Percentiles rank a stretch among this genome's conserved stretches.
These are phyloP conservation scores for Arizona elegans DNA, from an alignment of 2,113 vertebrate species.

Conservation along the genomic window DNA sequence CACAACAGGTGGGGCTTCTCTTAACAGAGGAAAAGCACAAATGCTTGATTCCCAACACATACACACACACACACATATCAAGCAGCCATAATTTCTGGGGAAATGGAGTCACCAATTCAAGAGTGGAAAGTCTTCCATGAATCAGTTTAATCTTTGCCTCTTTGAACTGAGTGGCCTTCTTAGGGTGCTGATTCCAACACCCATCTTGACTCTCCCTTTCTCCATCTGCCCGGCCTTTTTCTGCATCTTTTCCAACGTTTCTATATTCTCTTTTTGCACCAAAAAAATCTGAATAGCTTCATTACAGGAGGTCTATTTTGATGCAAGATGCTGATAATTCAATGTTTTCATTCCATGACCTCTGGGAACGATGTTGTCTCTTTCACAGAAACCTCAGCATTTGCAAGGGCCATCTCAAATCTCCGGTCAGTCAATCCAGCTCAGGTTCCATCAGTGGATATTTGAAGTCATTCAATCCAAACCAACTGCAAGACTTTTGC, in stretches of 20 bases:
- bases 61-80: too few species aligned
- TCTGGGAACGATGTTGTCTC: neutral
- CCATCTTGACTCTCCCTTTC: neutral
- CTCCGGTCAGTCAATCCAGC: neutral
- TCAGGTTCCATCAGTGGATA: neutral
- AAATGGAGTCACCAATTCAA: neutral
- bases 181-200: neutral
- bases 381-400: neutral
- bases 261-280: neutral
- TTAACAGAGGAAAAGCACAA: neutral
- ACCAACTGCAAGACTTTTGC: neutral
- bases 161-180: neutral
- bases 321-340: neutral
- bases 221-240: neutral
- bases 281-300: neutral
- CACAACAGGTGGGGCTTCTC: neutral
- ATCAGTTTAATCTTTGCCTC: neutral
- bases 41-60: neutral
- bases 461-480: neutral
- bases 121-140: neutral
- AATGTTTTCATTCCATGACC: neutral
- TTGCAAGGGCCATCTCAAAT: neutral
- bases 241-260: neutral
- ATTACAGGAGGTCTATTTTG: neutral
- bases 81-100: neutral